phyloP scores from a whole-genome alignment of 2,888 invertebrate species.

The Calliphora vomitoria region DNA sequence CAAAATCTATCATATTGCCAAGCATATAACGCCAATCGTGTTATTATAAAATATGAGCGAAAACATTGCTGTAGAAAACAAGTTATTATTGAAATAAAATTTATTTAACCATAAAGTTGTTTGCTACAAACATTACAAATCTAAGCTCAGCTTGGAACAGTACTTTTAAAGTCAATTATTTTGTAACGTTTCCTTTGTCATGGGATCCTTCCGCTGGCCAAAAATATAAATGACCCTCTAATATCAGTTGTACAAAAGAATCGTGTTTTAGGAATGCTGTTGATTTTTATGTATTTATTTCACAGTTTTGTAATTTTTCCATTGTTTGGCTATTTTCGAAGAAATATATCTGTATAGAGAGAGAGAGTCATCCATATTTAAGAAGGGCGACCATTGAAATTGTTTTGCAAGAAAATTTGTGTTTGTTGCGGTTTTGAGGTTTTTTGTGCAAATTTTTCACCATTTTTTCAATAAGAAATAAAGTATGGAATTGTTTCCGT shows the following conservation, averaged over 20 bases:
- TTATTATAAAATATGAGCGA: too few relatives aligned
- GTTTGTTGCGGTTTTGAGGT: slow-evolving; percentile 71
- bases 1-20: too few relatives aligned
- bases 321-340: background rate
- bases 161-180: too few relatives aligned
- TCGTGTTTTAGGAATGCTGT: background rate
- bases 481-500: slow-evolving; percentile 27
- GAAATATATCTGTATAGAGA: slow-evolving; percentile 1
- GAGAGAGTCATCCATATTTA: background rate
- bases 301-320: background rate
- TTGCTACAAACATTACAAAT: too few relatives aligned
- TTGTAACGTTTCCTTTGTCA: too few relatives aligned
- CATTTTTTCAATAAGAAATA: slow-evolving; percentile 25
- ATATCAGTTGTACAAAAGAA: background rate
- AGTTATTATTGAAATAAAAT: too few relatives aligned
- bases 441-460: slow-evolving; percentile 36
- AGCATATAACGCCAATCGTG: too few relatives aligned
- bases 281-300: background rate
- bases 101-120: too few relatives aligned
- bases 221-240: background rate
- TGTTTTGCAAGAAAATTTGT: slow-evolving; percentile 71
- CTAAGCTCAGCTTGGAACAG: too few relatives aligned
- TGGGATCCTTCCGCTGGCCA: background rate
- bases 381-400: slow-evolving; percentile 49
- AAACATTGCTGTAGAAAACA: too few relatives aligned